Conservation (phyloP, 2,797 vertebrate species). For the Callimico goeldii region DNA sequence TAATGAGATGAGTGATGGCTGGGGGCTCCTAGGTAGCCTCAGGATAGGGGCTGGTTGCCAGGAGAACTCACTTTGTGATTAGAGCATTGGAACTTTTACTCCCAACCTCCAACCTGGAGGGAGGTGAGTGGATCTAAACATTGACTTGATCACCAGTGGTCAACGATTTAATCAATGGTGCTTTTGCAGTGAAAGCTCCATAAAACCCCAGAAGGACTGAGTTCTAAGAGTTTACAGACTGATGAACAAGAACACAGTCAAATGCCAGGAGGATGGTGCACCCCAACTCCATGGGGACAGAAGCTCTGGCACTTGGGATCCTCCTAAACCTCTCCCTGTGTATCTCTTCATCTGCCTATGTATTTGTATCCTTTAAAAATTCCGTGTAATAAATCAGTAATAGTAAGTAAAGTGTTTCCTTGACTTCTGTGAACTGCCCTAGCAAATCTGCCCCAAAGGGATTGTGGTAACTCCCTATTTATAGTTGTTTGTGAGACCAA, state of each 20-base stretch:
- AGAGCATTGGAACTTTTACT: background rate
- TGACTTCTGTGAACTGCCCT: background rate
- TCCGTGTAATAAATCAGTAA: background rate
- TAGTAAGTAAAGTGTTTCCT: background rate
- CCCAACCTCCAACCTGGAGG: rapidly evolving
- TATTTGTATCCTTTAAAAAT: background rate
- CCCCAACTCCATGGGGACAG: background rate
- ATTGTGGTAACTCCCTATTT: background rate
- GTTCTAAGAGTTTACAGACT: background rate
- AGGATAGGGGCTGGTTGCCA: background rate
- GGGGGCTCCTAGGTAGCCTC: background rate
- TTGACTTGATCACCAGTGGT: background rate
- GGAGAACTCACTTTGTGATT: background rate
- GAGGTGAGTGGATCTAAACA: background rate
- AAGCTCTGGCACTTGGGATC: background rate
- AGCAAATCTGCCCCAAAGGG: background rate
- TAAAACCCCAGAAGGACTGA: background rate
- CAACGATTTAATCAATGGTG: background rate
- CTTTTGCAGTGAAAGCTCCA: background rate
- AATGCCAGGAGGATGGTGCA: background rate
- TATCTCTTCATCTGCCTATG: background rate
- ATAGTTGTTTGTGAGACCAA: background rate
- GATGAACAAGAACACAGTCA: background rate
- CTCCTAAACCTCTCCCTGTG: background rate
- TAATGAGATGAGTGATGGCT: background rate